phyloP scores from a whole-genome alignment of 1,140 invertebrate species.

The Grapholita molesta region DNA sequence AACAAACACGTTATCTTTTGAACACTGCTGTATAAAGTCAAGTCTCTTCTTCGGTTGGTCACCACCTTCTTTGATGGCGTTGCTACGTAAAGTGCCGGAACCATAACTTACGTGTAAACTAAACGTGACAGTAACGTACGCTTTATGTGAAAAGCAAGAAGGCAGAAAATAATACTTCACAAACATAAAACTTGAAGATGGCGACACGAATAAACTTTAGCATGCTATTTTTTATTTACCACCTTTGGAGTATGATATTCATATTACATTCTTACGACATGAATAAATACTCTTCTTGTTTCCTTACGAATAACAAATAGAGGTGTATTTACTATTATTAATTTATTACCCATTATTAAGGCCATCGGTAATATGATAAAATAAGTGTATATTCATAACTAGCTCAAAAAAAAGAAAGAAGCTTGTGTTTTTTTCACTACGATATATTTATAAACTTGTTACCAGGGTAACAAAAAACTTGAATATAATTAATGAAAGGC shows the following conservation, averaged over 20 bases:
- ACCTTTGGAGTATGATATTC: background rate
- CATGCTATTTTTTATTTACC: background rate
- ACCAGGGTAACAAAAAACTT: too few species aligned
- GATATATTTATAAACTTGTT: too few species aligned
- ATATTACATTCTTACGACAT: background rate
- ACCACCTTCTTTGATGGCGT: slow-evolving; percentile 9
- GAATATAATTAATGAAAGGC: too few species aligned
- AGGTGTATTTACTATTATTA: too few species aligned
- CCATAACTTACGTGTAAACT: background rate
- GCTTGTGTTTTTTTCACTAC: too few species aligned
- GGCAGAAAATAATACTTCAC: slow-evolving; percentile 6
- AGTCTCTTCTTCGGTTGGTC: background rate
- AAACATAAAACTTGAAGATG: slow-evolving; percentile 1
- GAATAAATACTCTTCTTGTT: too few species aligned
- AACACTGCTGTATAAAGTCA: background rate
- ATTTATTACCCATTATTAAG: too few species aligned
- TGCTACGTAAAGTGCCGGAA: slow-evolving; percentile 4
- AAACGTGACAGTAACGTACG: background rate
- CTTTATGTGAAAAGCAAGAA: slow-evolving; percentile 10
- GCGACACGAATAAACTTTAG: slow-evolving; percentile 3
- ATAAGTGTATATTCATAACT: too few species aligned
- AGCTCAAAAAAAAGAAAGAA: too few species aligned
- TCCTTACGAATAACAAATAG: too few species aligned
- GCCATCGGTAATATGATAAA: too few species aligned
- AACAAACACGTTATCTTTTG: background rate